Base-by-base conservation (phyloP, 1,140 invertebrate species). In the Drosophila eugracilis region DNA sequence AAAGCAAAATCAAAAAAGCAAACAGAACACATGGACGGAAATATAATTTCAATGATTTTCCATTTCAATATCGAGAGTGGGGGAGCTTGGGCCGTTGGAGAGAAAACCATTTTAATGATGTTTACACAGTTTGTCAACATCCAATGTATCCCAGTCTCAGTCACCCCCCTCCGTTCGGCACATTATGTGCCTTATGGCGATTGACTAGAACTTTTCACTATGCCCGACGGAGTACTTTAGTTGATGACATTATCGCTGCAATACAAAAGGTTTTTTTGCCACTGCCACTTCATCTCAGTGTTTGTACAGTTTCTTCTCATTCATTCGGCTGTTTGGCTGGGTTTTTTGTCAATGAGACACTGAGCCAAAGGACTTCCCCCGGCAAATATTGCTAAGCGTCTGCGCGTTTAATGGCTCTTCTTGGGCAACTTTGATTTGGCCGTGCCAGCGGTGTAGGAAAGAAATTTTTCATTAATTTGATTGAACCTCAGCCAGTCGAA, bases 161-260 rank as follows among this genome's bases (percentile, higher is more conserved):
- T 42, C 71, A 37, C 58, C n/a, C 15, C n/a, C n/a, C n/a, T n/a
- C n/a, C n/a, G n/a, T n/a, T n/a, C 30, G 57, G 37, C 65, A 69
- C 73, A 84, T 84, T 84, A 75, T 85, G 63, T 84, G 58, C 79
- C 78, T 84, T 75, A 83, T 84, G 67, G 81, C 79, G 79, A 83
- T 83, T 83, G 79, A 83, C 79, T 84, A 84, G 79, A 84, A 84
- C 75, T 85, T 84, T 85, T 85, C 75, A 79, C 75, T 85, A 84
- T 79, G 73, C 81, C 81, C 77, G 67, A 74, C 77, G 81, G 81
- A 85, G 81, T 85, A 86, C 81, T 85, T 85, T 86, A 86, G 76
- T 70, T 85, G 81, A 85, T 85, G 81, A 85, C 81, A 86, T 85
- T 85, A 85, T 85, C 81, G 77, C 76, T 86, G 59, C 63, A 74